Percentiles rank a stretch among this genome's conserved stretches.
phyloP scores from a whole-genome alignment of 2,797 vertebrate genomes.

The Mallotus villosus region DNA sequence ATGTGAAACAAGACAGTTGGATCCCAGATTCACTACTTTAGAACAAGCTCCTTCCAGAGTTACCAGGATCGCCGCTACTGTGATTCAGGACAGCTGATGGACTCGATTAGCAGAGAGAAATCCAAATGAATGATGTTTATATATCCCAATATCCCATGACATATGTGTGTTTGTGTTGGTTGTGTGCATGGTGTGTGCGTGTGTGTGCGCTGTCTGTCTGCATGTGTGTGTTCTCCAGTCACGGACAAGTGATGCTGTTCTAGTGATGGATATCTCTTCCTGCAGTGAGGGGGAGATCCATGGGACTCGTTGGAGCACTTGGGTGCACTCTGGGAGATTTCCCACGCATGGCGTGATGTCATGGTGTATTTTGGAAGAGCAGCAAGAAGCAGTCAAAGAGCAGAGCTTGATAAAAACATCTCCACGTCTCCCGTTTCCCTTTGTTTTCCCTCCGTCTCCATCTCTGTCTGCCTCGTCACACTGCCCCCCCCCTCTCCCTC shows the following conservation, averaged over 20 bases:
- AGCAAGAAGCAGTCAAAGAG: conserved; percentile 62
- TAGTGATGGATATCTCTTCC: conserved; percentile 49
- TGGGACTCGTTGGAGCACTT: conserved; percentile 42
- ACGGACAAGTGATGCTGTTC: conserved; percentile 29
- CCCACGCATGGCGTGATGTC: conserved; percentile 74
- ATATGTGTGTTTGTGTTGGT: conserved; percentile 36
- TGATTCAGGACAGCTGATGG: no score
- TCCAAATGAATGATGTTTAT: conserved; percentile 15
- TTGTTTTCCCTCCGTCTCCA: conserved; percentile 72
- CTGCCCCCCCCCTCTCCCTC: conserved; percentile 38
- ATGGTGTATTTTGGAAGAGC: conserved; percentile 74
- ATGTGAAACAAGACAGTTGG: no score
- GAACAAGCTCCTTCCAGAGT: no score
- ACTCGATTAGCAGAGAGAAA: conserved; percentile 35
- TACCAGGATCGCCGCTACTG: no score
- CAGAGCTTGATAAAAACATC: conserved; percentile 70
- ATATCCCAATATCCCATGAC: not conserved
- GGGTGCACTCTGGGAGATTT: conserved; percentile 59
- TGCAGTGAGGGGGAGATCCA: conserved; percentile 48
- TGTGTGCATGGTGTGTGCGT: not conserved
- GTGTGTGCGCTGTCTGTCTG: conserved; percentile 3
- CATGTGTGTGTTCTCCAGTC: conserved; percentile 9
- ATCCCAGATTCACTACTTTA: no score
- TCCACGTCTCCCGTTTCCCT: conserved; percentile 69
- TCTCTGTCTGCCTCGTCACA: conserved; percentile 42